These are phyloP conservation scores for Drosophila ambigua DNA, from an alignment of 1,140 invertebrate genomes.

Conservation along the genomic window DNA sequence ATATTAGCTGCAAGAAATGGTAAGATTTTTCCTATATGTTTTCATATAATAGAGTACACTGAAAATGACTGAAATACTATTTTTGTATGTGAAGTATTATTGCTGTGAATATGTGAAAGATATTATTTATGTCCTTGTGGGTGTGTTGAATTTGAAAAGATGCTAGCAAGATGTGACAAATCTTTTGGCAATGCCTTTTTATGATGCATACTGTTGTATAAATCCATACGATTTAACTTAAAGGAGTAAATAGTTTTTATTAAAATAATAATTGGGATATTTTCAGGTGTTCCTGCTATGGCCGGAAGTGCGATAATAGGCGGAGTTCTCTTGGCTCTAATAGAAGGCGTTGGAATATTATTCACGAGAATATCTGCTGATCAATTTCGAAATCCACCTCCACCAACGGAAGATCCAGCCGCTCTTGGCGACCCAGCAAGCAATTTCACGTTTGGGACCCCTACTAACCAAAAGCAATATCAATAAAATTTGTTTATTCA, in stretches of 20 bases:
- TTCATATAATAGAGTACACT: too few relatives aligned
- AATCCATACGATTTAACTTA: not conserved
- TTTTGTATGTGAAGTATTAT: too few relatives aligned
- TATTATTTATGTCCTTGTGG: too few relatives aligned
- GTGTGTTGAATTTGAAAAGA: too few relatives aligned
- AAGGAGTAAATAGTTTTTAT: not conserved
- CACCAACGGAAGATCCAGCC: slow-evolving; percentile 31
- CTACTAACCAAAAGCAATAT: slow-evolving; percentile 31
- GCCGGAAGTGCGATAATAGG: slow-evolving; percentile 36
- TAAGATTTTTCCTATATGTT: not conserved
- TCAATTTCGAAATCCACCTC: slow-evolving; percentile 32
- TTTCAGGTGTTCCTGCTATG: slow-evolving; percentile 38
- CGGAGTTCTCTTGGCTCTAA: slow-evolving; percentile 33
- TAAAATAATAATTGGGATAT: not conserved
- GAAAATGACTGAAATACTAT: too few relatives aligned
- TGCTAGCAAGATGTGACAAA: too few relatives aligned
- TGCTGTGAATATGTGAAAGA: too few relatives aligned
- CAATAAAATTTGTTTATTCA: slow-evolving; percentile 23
- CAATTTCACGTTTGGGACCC: slow-evolving; percentile 25
- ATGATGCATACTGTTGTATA: not conserved
- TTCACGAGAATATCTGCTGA: slow-evolving; percentile 40
- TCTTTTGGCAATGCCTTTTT: too few relatives aligned
- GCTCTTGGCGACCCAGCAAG: slow-evolving; percentile 30
- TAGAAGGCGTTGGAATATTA: slow-evolving; percentile 39
- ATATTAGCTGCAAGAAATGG: slow-evolving; percentile 45